Evolutionary conservation across 1,140 invertebrate genomes (phyloP).

Genomic region (Campoletis sonorensis): DNA sequence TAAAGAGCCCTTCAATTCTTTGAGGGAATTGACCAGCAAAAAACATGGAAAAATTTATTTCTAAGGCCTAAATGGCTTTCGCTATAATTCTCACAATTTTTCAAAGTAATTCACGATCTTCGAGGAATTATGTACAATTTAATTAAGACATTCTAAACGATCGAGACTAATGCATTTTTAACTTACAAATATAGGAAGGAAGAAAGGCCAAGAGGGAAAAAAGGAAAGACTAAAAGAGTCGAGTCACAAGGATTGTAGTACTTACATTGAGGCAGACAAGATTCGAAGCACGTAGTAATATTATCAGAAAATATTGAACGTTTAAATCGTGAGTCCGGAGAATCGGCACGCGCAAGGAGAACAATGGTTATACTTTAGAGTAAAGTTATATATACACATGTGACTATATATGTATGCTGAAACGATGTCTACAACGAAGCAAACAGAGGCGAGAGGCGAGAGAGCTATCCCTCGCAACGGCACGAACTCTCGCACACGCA

Average conservation of each 20-base stretch:
- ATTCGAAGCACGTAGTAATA: slow-evolving; percentile 51
- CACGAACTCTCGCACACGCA: slow-evolving; percentile 66
- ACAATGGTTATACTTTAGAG: not conserved
- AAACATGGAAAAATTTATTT: too few relatives aligned
- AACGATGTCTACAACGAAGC: slow-evolving; percentile 31
- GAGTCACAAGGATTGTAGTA: not conserved
- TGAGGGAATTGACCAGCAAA: too few relatives aligned
- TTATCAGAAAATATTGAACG: slow-evolving; percentile 60
- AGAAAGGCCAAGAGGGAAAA: not conserved
- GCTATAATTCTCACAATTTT: too few relatives aligned
- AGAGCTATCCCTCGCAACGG: slow-evolving; percentile 47
- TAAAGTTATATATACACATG: slow-evolving; percentile 6
- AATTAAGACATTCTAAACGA: too few relatives aligned
- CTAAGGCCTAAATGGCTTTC: too few relatives aligned
- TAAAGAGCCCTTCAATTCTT: too few relatives aligned
- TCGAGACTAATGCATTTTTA: too few relatives aligned
- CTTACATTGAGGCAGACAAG: slow-evolving; percentile 10
- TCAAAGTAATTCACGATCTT: too few relatives aligned
- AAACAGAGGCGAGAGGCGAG: slow-evolving; percentile 24
- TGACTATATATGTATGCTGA: slow-evolving; percentile 4
- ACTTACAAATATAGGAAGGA: too few relatives aligned
- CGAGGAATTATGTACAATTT: too few relatives aligned
- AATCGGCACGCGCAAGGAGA: slow-evolving; percentile 49
- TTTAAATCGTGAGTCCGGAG: slow-evolving; percentile 52
- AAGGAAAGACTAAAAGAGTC: not conserved